Evolutionary conservation across 2,888 invertebrate species (phyloP).

Genomic region (Venusia cambrica): DNA sequence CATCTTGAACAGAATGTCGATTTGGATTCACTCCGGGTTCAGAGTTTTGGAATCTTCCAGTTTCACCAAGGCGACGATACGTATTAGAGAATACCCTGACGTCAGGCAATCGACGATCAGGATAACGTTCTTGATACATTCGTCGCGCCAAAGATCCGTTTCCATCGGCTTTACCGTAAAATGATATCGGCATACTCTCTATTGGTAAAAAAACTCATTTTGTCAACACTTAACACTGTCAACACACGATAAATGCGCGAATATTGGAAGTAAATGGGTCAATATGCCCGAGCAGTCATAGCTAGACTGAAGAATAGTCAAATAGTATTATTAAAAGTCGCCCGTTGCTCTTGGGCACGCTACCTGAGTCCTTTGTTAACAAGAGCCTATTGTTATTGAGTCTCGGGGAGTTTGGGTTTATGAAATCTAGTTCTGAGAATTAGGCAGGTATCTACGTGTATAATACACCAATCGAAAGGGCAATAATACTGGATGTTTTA

Average conservation of each 20-base stretch:
- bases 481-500: too few relatives aligned
- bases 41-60: not conserved
- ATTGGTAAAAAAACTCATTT: conserved; percentile 1
- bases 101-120: too few relatives aligned
- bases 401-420: too few relatives aligned
- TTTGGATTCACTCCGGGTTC: conserved; percentile 1
- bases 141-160: too few relatives aligned
- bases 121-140: too few relatives aligned
- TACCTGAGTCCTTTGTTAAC: conserved; percentile 1
- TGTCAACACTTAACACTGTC: conserved; percentile 1
- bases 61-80: conserved; percentile 1
- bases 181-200: too few relatives aligned
- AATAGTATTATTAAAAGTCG: conserved; percentile 1
- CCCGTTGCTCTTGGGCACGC: conserved; percentile 1
- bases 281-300: too few relatives aligned
- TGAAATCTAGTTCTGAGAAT: too few relatives aligned
- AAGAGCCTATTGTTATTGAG: not conserved
- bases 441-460: too few relatives aligned
- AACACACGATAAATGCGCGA: not conserved
- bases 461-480: too few relatives aligned
- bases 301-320: not conserved
- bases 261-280: conserved; percentile 1
- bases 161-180: too few relatives aligned
- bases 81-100: not conserved
- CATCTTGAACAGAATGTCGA: conserved; percentile 1